A percentile compares a stretch with the other conserved stretches of the same genome.
Conservation (phyloP, 2,888 invertebrate species). For the Pyrocoelia pectoralis region DNA sequence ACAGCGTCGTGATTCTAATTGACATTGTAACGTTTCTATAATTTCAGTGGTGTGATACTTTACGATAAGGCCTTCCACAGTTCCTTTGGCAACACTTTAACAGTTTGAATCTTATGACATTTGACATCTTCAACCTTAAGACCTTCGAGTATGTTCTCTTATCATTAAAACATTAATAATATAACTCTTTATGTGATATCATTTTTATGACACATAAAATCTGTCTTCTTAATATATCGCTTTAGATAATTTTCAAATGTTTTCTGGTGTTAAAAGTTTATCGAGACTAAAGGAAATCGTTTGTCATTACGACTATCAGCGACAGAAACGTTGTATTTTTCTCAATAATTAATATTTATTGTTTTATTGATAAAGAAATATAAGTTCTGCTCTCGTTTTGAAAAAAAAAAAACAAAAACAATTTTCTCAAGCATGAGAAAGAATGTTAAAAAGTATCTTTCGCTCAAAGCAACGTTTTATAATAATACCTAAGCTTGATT, state of each 20-base stretch:
- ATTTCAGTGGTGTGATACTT: conserved; percentile 27
- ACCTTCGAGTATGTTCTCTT: conserved; percentile 27
- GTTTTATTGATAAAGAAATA: conserved; percentile 1
- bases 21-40: conserved; percentile 14
- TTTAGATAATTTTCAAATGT: conserved; percentile 35
- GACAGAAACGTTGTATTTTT: conserved; percentile 23
- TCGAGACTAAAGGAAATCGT: conserved; percentile 27
- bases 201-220: conserved; percentile 35
- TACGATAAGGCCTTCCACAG: conserved; percentile 27
- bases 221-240: conserved; percentile 33
- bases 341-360: conserved; percentile 20
- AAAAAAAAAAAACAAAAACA: conserved; percentile 5
- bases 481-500: conserved; percentile 37
- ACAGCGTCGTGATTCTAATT: conserved; percentile 12
- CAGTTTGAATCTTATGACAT: conserved; percentile 26
- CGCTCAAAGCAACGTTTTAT: conserved; percentile 23
- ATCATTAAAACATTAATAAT: conserved; percentile 26
- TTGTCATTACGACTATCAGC: conserved; percentile 20
- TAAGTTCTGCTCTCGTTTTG: conserved; percentile 19
- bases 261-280: conserved; percentile 35
- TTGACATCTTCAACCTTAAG: conserved; percentile 22
- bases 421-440: conserved; percentile 24
- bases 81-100: conserved; percentile 31
- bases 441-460: conserved; percentile 10
- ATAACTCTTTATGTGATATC: conserved; percentile 21